Percentiles rank a stretch among this genome's conserved stretches.
These are phyloP conservation scores for Xiphorhynchus elegans DNA, from an alignment of 2,113 vertebrate genomes.

Conservation along the genomic window DNA sequence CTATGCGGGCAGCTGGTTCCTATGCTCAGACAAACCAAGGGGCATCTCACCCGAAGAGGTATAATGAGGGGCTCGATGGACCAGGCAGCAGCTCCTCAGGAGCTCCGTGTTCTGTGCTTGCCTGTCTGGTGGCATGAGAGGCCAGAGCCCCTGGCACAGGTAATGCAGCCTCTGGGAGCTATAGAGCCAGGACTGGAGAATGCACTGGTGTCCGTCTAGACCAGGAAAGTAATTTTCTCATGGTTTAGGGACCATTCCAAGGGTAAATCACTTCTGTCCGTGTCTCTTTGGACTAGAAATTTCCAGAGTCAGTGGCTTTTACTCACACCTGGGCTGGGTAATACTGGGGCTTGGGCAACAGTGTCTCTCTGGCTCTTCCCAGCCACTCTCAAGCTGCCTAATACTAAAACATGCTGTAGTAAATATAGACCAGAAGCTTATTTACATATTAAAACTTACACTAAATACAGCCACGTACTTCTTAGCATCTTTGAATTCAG, in stretches of 20 bases:
- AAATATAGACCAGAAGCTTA: not conserved
- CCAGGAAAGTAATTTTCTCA: not conserved
- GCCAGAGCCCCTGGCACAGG: not conserved
- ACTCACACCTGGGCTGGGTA: not conserved
- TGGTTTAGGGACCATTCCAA: not conserved
- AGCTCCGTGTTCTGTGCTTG: not conserved
- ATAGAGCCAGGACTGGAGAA: accelerated
- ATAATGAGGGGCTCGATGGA: not conserved
- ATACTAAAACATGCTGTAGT: not conserved
- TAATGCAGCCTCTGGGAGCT: not conserved
- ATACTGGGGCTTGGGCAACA: not conserved
- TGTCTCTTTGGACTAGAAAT: not conserved
- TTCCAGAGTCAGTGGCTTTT: not conserved
- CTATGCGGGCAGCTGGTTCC: no score
- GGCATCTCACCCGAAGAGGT: not conserved
- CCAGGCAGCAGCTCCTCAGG: not conserved
- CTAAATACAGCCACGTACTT: not conserved
- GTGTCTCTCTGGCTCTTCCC: not conserved
- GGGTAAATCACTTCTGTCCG: not conserved
- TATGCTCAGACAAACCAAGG: not conserved
- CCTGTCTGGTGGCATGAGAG: not conserved
- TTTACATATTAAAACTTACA: not conserved
- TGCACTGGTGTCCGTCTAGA: not conserved
- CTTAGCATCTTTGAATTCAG: not conserved
- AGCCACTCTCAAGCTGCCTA: not conserved